A percentile compares a stretch with the other conserved stretches of the same genome.
phyloP scores from a whole-genome alignment of 2,888 invertebrate species.

The Agrochola macilenta region DNA sequence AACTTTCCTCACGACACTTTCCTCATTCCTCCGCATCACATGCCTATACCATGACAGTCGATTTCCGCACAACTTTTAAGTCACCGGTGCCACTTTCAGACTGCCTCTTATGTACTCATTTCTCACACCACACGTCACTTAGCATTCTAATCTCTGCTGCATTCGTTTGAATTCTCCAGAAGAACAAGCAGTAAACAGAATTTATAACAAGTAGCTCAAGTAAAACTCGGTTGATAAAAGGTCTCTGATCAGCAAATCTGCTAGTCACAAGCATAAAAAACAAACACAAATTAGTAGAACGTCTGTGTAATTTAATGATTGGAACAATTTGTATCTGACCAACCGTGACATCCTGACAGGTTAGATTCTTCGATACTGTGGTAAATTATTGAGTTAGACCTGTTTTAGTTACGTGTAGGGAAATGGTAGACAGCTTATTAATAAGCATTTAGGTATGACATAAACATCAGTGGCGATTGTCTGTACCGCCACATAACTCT shows the following conservation, averaged over 20 bases:
- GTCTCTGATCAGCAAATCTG: neutral
- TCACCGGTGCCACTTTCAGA: no score
- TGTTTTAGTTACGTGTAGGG: slow-evolving; percentile 3
- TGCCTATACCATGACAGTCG: no score
- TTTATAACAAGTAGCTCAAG: neutral
- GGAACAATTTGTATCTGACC: slow-evolving; percentile 33
- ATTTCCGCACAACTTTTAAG: no score
- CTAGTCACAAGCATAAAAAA: neutral
- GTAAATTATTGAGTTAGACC: slow-evolving; percentile 2
- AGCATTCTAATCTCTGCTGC: no score
- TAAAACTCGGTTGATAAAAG: neutral
- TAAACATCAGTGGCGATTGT: slow-evolving; percentile 2
- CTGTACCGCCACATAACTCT: neutral
- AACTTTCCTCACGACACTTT: no score
- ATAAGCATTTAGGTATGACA: neutral
- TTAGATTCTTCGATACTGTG: neutral
- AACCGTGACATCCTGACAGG: neutral
- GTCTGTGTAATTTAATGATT: slow-evolving; percentile 42
- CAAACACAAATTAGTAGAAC: slow-evolving; percentile 16
- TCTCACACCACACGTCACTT: no score
- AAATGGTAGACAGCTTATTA: neutral
- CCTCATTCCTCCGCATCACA: no score
- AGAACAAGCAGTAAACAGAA: no score
- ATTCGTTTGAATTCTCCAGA: neutral
- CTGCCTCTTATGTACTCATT: no score